phyloP scores from a whole-genome alignment of 2,113 vertebrate genomes.

The Callithrix jacchus region DNA sequence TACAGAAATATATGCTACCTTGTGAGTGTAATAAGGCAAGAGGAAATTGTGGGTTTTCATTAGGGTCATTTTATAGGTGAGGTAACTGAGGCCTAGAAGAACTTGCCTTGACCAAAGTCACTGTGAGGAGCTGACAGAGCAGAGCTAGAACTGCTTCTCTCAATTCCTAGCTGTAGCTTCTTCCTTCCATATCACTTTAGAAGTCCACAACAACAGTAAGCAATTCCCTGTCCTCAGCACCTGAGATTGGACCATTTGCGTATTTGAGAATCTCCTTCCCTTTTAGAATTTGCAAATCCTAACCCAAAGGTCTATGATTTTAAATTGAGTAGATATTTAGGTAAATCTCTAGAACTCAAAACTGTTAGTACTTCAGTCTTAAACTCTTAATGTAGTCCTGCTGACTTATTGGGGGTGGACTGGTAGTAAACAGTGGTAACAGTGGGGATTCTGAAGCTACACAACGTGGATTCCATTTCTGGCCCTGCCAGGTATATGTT shows the following conservation, averaged over 20 bases:
- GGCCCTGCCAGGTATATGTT: not conserved
- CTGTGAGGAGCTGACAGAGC: not conserved
- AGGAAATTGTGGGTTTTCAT: constrained; percentile 28
- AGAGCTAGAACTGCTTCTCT: constrained; percentile 21
- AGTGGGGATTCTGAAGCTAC: not conserved
- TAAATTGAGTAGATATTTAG: not conserved
- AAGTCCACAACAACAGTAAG: not conserved
- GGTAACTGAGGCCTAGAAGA: not conserved
- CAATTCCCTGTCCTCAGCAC: not conserved
- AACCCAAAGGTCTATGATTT: not conserved
- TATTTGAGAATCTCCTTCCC: not conserved
- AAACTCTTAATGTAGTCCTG: not conserved
- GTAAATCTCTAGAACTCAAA: constrained; percentile 37
- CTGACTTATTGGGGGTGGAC: not conserved
- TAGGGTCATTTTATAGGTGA: constrained; percentile 39
- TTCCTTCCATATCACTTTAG: not conserved
- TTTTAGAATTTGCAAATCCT: constrained; percentile 22
- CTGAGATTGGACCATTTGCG: not conserved
- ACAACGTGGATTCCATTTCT: constrained; percentile 43
- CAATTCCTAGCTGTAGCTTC: not conserved
- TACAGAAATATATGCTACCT: not conserved
- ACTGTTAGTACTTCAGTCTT: constrained; percentile 8
- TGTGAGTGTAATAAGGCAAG: not conserved
- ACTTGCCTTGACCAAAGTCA: constrained; percentile 13
- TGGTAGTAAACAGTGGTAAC: not conserved